Evolutionary conservation across 2,113 vertebrate species (phyloP).

Genomic region (Harpagus bidentatus): DNA sequence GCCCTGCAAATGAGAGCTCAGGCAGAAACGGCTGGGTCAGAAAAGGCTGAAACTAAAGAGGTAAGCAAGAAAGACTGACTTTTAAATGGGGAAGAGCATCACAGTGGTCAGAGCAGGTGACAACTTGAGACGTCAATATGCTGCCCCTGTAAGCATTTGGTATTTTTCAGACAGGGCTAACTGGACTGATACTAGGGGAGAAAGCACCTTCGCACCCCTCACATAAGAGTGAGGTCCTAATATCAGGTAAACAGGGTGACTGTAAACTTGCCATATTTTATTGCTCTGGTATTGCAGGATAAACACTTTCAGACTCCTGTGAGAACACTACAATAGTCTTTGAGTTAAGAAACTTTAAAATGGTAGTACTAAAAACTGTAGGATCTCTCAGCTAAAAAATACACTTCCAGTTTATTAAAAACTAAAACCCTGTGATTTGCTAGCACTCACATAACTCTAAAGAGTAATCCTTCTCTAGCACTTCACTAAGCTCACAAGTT

Average conservation of each 20-base stretch:
- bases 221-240: not conserved
- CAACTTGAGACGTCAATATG: not conserved
- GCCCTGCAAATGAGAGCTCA: not conserved
- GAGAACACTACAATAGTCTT: not conserved
- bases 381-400: not conserved
- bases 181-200: too few relatives aligned
- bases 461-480: conserved; percentile 53
- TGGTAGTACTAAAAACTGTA: not conserved
- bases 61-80: not conserved
- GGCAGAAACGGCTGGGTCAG: not conserved
- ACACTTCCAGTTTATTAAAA: not conserved
- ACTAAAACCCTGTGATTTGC: conserved; percentile 7
- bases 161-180: not conserved
- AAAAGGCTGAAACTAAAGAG: not conserved
- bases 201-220: not conserved
- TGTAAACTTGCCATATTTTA: not conserved
- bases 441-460: conserved; percentile 48
- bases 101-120: not conserved
- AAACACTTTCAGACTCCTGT: not conserved
- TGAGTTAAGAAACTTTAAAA: not conserved
- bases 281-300: not conserved
- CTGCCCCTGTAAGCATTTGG: rapidly evolving
- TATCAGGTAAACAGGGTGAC: not conserved
- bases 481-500: conserved; percentile 40
- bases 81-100: not conserved